Percentiles rank a stretch among this genome's conserved stretches.
Conservation (phyloP, 2,888 invertebrate genomes). For the Caenorhabditis sulstoni region DNA sequence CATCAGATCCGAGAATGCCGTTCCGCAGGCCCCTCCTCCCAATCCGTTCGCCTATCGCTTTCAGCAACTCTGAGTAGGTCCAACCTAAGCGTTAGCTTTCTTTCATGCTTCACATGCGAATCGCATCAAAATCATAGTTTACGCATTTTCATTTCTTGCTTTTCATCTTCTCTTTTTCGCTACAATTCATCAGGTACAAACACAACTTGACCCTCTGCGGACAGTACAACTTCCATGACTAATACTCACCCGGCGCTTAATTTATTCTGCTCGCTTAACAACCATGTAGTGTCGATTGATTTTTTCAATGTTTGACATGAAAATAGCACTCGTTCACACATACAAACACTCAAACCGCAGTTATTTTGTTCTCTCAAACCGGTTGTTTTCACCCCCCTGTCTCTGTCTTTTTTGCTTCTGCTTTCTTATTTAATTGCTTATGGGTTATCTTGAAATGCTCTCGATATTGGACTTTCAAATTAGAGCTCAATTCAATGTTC, state of each 20-base stretch:
- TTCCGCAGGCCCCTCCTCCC: constrained; percentile 8
- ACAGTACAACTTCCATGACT: constrained; percentile 44
- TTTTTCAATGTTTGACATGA: constrained; percentile 41
- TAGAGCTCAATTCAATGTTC: constrained; percentile 34
- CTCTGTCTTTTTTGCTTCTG: constrained; percentile 21
- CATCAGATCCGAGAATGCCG: constrained; percentile 17
- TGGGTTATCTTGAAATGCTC: constrained; percentile 51
- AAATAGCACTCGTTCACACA: constrained; percentile 48
- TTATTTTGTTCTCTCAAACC: constrained; percentile 49
- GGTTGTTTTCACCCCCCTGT: constrained; percentile 25
- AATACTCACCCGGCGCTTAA: background rate
- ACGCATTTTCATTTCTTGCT: background rate
- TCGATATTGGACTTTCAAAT: background rate
- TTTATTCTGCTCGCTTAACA: background rate
- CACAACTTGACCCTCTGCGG: constrained; percentile 22
- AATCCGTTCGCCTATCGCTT: constrained; percentile 29
- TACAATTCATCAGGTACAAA: constrained; percentile 50
- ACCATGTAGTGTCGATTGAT: background rate
- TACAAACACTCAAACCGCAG: background rate
- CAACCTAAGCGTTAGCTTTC: background rate
- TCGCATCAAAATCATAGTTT: constrained; percentile 1
- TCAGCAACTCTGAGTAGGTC: constrained; percentile 26
- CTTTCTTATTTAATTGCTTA: constrained; percentile 40
- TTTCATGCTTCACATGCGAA: background rate
- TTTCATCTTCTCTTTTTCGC: constrained; percentile 14